Evolutionary conservation across 2,888 invertebrate genomes (phyloP).

Genomic region (Agrotis segetum): DNA sequence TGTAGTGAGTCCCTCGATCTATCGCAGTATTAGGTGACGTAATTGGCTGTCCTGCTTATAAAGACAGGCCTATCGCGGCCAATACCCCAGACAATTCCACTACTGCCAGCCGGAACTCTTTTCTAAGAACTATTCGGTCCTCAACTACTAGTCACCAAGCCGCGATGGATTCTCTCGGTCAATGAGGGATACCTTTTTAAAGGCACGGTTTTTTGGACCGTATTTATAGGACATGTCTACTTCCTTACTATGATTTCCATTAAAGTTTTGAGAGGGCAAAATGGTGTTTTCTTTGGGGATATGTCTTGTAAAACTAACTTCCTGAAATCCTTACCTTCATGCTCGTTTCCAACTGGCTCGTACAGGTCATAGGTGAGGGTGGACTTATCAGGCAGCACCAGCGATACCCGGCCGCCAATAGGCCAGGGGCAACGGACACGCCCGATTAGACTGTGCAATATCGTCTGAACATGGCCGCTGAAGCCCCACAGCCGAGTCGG

Average conservation of each 20-base stretch:
- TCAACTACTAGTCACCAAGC: no score
- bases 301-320: background rate
- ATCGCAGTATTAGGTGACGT: slow-evolving; percentile 6
- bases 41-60: background rate
- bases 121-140: no score
- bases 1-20: background rate
- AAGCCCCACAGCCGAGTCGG: slow-evolving; percentile 98
- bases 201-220: no score
- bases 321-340: slow-evolving; percentile 91
- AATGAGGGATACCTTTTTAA: no score
- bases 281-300: no score
- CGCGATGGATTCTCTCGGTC: no score
- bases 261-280: no score
- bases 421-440: slow-evolving; percentile 97
- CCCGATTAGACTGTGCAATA: slow-evolving; percentile 96
- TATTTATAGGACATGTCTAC: no score
- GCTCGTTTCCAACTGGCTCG: slow-evolving; percentile 93
- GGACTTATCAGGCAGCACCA: slow-evolving; percentile 95
- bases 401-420: slow-evolving; percentile 95
- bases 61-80: background rate
- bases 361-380: slow-evolving; percentile 98
- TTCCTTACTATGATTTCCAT: no score
- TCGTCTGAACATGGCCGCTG: slow-evolving; percentile 98
- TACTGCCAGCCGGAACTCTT: no score
- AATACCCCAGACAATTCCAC: background rate